Evolutionary conservation across 2,888 invertebrate genomes (phyloP).

Genomic region (Entomobrya multifasciata): DNA sequence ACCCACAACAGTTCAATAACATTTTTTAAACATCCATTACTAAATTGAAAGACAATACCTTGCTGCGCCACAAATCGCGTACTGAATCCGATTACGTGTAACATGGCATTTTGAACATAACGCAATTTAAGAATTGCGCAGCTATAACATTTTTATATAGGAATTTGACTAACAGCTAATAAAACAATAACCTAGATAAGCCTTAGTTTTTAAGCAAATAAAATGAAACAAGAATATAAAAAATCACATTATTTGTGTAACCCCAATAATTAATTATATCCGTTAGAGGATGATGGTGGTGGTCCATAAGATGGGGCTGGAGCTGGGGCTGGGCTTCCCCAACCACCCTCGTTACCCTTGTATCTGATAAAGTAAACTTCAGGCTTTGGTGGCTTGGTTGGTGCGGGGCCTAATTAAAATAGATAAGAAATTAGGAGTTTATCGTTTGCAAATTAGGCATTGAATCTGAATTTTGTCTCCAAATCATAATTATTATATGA

Average conservation of each 20-base stretch:
- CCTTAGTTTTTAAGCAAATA: background rate
- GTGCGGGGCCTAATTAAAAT: slow-evolving; percentile 48
- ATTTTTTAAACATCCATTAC: background rate
- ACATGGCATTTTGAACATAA: slow-evolving; percentile 46
- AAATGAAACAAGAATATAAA: slow-evolving; percentile 32
- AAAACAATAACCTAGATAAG: background rate
- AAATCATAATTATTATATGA: no score
- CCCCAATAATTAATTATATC: slow-evolving; percentile 47
- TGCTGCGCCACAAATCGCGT: background rate
- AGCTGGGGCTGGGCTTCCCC: slow-evolving; percentile 29
- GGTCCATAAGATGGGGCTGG: slow-evolving; percentile 20
- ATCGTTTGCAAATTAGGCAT: no score
- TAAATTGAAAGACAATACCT: slow-evolving; percentile 1
- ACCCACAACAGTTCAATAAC: background rate
- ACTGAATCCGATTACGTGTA: background rate
- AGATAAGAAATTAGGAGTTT: no score
- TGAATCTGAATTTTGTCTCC: no score
- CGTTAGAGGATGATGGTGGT: background rate
- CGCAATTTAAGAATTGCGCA: slow-evolving; percentile 26
- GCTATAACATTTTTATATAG: slow-evolving; percentile 15
- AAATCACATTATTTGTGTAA: background rate
- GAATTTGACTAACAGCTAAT: background rate
- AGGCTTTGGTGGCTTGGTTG: slow-evolving; percentile 64
- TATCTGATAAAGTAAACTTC: slow-evolving; percentile 64
- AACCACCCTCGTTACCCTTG: slow-evolving; percentile 45